Percentiles rank a stretch among this genome's conserved stretches.
phyloP scores from a whole-genome alignment of 2,797 vertebrate genomes.

The Enteromius mattozi region DNA sequence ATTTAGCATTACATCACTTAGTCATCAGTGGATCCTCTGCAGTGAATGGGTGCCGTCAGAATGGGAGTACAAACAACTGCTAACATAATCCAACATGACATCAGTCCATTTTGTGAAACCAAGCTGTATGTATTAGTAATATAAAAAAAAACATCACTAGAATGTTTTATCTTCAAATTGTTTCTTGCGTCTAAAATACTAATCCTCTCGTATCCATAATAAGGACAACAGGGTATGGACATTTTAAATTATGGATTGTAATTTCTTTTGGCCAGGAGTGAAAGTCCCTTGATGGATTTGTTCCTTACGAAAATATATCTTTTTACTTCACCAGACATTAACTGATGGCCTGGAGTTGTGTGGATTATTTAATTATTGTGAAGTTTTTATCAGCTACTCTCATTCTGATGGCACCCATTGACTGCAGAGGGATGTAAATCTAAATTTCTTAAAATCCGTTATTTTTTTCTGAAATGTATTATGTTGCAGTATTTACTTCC shows the following conservation, averaged over 20 bases:
- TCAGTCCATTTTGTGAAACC: background rate
- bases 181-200: background rate
- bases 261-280: background rate
- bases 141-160: background rate
- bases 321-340: background rate
- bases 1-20: background rate
- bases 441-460: background rate
- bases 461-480: too few relatives aligned
- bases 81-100: background rate
- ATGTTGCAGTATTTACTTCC: background rate
- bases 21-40: background rate
- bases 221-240: too few relatives aligned
- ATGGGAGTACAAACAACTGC: background rate
- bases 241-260: background rate
- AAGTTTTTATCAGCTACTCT: background rate
- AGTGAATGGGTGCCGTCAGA: background rate
- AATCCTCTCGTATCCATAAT: background rate
- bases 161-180: background rate
- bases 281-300: background rate
- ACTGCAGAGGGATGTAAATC: background rate
- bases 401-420: background rate
- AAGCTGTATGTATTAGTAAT: background rate
- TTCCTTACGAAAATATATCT: background rate
- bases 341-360: background rate
- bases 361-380: background rate